Evolutionary conservation across 2,888 invertebrate genomes (phyloP).

Genomic region (Orgyia antiqua): DNA sequence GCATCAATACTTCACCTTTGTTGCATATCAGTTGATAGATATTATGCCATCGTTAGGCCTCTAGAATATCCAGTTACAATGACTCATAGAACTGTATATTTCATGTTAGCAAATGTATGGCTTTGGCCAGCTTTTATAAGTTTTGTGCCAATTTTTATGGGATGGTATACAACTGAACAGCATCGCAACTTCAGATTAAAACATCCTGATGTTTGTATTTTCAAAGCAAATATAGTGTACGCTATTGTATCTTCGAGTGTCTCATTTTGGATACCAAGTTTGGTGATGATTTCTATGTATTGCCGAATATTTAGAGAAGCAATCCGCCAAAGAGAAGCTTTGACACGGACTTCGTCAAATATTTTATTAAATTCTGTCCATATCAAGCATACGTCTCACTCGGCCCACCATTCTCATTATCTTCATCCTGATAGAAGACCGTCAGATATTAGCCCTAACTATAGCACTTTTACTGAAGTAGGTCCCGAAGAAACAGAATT

Average conservation of each 20-base stretch:
- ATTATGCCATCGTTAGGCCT: constrained; percentile 94
- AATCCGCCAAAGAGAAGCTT: constrained; percentile 87
- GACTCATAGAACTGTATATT: constrained; percentile 88
- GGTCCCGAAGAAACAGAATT: constrained; percentile 69
- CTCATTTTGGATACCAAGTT: constrained; percentile 95
- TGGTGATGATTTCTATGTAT: constrained; percentile 96
- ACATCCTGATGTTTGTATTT: constrained; percentile 87
- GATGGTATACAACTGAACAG: constrained; percentile 94
- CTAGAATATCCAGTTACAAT: constrained; percentile 94
- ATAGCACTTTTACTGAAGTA: constrained; percentile 72
- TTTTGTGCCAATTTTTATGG: constrained; percentile 96
- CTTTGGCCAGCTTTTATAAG: constrained; percentile 94
- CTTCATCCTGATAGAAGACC: constrained; percentile 67
- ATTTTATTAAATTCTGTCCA: constrained; percentile 91
- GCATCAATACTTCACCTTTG: constrained; percentile 95
- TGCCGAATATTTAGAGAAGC: constrained; percentile 90
- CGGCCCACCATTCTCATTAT: constrained; percentile 80
- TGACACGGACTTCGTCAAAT: constrained; percentile 91
- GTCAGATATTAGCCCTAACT: constrained; percentile 70
- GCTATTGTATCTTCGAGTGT: constrained; percentile 93
- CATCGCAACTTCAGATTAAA: constrained; percentile 81
- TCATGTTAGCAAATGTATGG: constrained; percentile 95
- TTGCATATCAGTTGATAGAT: constrained; percentile 95
- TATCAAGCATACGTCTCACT: constrained; percentile 86
- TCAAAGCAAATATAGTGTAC: constrained; percentile 91